Evolutionary conservation across 2,888 invertebrate genomes (phyloP).

Genomic region (Drosophila nr. perissopoda): DNA sequence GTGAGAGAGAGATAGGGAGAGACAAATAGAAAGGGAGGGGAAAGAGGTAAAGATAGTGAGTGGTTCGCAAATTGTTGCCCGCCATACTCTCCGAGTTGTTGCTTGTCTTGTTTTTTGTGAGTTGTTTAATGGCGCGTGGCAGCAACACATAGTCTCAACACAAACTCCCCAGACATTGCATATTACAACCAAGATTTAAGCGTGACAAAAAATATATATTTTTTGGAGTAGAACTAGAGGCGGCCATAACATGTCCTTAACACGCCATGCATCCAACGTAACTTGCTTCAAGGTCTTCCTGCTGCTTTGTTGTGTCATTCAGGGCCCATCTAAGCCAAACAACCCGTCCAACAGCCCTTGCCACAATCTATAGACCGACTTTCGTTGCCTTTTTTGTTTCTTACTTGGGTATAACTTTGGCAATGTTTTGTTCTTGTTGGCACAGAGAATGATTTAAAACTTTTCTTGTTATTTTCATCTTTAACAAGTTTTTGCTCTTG

Average conservation of each 20-base stretch:
- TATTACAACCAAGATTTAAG: slow-evolving; percentile 33
- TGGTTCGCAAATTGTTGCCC: slow-evolving; percentile 60
- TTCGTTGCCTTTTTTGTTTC: slow-evolving; percentile 39
- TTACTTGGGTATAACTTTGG: slow-evolving; percentile 55
- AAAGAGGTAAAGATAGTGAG: slow-evolving; percentile 15
- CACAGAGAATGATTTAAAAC: slow-evolving; percentile 76
- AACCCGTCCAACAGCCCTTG: slow-evolving; percentile 17
- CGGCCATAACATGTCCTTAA: slow-evolving; percentile 25
- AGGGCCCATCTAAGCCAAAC: slow-evolving; percentile 14
- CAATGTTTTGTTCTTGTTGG: slow-evolving; percentile 38
- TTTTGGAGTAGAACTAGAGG: slow-evolving; percentile 1
- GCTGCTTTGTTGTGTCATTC: slow-evolving; percentile 15
- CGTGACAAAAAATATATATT: background rate
- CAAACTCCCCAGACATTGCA: slow-evolving; percentile 16
- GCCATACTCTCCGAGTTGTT: slow-evolving; percentile 20
- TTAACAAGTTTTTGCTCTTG: slow-evolving; percentile 69
- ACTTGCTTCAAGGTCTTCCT: slow-evolving; percentile 6
- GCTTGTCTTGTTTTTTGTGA: slow-evolving; percentile 5
- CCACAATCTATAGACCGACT: slow-evolving; percentile 23
- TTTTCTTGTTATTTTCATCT: slow-evolving; percentile 79
- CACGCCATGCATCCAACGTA: slow-evolving; percentile 31
- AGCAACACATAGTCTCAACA: slow-evolving; percentile 1
- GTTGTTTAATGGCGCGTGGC: slow-evolving; percentile 30
- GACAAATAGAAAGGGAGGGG: background rate
- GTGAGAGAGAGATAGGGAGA: background rate